Conservation (phyloP, 35 echinoderm and acorn worm genomes). For the Ophiothrix spiculata region DNA sequence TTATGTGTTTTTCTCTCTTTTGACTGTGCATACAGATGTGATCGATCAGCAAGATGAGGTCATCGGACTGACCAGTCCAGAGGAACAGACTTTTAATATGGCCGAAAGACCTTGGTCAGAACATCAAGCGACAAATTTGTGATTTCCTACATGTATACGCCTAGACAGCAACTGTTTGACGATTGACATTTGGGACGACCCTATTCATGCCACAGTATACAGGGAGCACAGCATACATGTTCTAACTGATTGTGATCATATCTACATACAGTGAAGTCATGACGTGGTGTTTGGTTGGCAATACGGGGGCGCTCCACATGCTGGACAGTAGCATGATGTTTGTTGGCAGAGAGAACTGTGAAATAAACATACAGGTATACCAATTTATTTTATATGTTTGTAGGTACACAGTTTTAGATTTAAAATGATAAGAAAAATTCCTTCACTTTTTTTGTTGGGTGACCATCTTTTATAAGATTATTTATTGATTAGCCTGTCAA, state of each 20-base stretch:
- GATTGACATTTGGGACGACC: neutral
- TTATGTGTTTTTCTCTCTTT: neutral
- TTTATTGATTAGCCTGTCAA: neutral
- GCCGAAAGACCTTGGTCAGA: neutral
- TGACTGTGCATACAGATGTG: neutral
- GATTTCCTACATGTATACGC: neutral
- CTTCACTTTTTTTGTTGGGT: neutral
- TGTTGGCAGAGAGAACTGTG: slow-evolving; percentile 53
- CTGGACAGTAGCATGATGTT: slow-evolving; percentile 50
- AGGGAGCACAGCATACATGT: neutral
- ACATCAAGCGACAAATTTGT: neutral
- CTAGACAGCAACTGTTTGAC: neutral
- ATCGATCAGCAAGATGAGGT: neutral
- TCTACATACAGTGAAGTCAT: slow-evolving; percentile 29
- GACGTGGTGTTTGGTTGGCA: slow-evolving; percentile 70
- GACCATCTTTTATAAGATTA: neutral
- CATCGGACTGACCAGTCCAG: neutral
- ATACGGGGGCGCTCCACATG: slow-evolving; percentile 54
- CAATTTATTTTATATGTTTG: neutral
- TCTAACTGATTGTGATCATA: neutral
- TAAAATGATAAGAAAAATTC: too few relatives aligned
- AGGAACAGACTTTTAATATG: neutral
- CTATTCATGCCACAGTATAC: too few relatives aligned
- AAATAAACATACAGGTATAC: slow-evolving; percentile 45
- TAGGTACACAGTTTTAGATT: too few relatives aligned